Evolutionary conservation across 1,140 invertebrate species (phyloP).

Genomic region (Trinorchestia longiramus): DNA sequence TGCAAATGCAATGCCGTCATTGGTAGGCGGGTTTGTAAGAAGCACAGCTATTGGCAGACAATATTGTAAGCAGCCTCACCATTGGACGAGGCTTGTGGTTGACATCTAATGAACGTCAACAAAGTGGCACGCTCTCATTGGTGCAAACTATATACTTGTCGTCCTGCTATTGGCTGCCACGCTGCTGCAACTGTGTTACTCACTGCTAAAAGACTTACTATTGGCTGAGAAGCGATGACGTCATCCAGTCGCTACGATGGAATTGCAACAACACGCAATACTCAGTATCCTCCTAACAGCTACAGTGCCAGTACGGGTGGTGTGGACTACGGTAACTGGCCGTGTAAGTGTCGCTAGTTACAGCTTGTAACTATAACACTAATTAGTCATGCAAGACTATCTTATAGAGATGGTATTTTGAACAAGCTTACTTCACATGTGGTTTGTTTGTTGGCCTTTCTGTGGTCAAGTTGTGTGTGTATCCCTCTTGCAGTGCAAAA

Average conservation of each 20-base stretch:
- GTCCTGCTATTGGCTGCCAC: background rate
- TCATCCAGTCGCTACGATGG: background rate
- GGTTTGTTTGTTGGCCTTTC: no score
- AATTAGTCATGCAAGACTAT: no score
- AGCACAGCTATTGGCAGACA: background rate
- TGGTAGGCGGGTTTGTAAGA: background rate
- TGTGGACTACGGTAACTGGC: slow-evolving; percentile 45
- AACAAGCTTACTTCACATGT: no score
- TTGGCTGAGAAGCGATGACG: background rate
- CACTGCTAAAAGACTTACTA: background rate
- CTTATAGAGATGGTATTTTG: no score
- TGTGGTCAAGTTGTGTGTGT: no score
- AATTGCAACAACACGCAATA: background rate
- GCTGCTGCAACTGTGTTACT: background rate
- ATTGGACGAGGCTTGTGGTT: background rate
- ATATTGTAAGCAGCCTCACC: background rate
- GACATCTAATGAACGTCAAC: background rate
- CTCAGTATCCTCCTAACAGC: slow-evolving; percentile 33
- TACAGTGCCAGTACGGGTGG: slow-evolving; percentile 11
- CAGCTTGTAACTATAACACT: no score
- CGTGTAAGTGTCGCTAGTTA: slow-evolving; percentile 32
- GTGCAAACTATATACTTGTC: background rate
- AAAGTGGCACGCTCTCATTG: background rate
- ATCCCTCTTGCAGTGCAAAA: no score
- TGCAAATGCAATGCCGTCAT: background rate